Evolutionary conservation across 53 echinoderm and acorn worm genomes (phyloP).

Genomic region (Actinopyga echinites): DNA sequence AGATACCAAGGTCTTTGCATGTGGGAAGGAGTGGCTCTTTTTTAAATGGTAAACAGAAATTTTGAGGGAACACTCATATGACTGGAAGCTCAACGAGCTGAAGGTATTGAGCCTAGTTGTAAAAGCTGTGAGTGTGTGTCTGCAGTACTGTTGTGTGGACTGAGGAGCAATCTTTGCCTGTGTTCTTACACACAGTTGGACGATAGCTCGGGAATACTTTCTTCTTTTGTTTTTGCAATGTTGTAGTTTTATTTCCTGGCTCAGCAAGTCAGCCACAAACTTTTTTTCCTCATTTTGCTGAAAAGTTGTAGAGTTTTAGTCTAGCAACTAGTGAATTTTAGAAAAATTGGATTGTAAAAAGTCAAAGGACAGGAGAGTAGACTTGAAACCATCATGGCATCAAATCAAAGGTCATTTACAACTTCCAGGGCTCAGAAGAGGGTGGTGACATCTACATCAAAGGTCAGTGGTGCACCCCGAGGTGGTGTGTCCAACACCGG

Average conservation of each 20-base stretch:
- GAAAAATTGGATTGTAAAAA: too few species aligned
- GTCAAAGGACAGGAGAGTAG: too few species aligned
- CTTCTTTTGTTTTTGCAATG: background rate
- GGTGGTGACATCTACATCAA: background rate
- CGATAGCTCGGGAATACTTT: too few species aligned
- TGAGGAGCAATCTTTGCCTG: too few species aligned
- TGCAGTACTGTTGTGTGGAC: too few species aligned
- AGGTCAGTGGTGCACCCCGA: background rate
- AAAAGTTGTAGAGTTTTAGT: too few species aligned
- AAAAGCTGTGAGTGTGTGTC: background rate
- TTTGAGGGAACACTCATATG: constrained; percentile 12
- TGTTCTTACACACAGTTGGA: too few species aligned
- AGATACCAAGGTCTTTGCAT: constrained; percentile 22
- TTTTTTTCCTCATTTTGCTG: too few species aligned
- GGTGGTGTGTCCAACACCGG: background rate
- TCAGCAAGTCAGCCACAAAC: background rate
- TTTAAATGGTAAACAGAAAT: constrained; percentile 23
- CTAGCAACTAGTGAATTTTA: too few species aligned
- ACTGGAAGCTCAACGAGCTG: constrained; percentile 19
- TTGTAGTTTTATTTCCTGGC: background rate
- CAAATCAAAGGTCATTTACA: constrained; percentile 4
- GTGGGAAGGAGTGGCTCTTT: constrained; percentile 25
- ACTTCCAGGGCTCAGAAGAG: constrained; percentile 14
- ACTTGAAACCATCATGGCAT: background rate
- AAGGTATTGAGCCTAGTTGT: background rate